These are phyloP conservation scores for Dromas ardeola DNA, from an alignment of 2,113 vertebrate species.

Conservation along the genomic window DNA sequence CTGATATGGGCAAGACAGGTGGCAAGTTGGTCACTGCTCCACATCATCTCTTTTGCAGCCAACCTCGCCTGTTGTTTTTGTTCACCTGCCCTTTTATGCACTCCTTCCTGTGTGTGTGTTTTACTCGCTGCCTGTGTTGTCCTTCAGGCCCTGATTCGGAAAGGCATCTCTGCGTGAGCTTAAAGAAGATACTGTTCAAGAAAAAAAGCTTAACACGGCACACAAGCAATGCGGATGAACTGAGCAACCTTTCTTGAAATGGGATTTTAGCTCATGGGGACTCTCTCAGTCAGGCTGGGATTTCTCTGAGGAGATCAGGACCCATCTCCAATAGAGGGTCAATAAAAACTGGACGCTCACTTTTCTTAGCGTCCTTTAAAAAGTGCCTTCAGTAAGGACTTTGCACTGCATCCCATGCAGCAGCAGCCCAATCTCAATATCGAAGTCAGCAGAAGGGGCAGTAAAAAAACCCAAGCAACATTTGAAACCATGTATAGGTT, in stretches of 20 bases:
- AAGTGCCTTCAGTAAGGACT: not conserved
- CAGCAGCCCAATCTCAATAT: not conserved
- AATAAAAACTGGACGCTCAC: not conserved
- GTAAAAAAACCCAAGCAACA: not conserved
- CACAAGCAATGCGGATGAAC: not conserved
- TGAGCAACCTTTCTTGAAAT: not conserved
- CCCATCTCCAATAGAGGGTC: accelerated
- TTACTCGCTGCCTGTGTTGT: not conserved
- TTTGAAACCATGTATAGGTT: not conserved
- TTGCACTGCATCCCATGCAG: not conserved
- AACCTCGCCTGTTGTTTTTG: not conserved
- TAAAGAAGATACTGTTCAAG: not conserved
- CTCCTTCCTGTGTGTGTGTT: not conserved
- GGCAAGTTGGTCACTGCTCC: not conserved
- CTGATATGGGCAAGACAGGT: not conserved
- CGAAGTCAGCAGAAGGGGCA: not conserved
- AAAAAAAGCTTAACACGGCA: not conserved
- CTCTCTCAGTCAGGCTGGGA: not conserved
- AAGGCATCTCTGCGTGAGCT: not conserved
- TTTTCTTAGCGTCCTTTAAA: not conserved
- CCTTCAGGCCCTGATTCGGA: not conserved
- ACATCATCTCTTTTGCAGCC: not conserved
- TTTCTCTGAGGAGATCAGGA: not conserved
- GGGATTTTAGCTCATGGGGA: not conserved
- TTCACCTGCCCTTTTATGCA: not conserved